A percentile compares a stretch with the other conserved stretches of the same genome.
Conservation (phyloP, 2,113 vertebrate genomes). For the Ophthalmolycus amberensis region DNA sequence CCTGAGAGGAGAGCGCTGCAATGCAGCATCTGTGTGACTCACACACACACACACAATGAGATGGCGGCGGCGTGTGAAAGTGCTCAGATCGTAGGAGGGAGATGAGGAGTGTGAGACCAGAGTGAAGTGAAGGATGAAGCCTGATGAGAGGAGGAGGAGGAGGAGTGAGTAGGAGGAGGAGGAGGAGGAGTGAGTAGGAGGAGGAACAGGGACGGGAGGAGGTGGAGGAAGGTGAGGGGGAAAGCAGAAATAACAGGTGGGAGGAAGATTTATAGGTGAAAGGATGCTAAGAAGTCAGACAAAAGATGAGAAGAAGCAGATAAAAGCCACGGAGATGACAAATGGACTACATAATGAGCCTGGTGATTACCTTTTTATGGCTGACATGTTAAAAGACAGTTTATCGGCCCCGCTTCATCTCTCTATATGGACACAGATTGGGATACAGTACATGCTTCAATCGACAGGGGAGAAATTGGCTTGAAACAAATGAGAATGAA, state of each 20-base stretch:
- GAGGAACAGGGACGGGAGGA: conserved; percentile 51
- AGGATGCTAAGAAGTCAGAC: conserved; percentile 46
- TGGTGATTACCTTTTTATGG: conserved; percentile 32
- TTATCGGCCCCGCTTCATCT: conserved; percentile 28
- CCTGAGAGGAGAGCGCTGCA: conserved; percentile 80
- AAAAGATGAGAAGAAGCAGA: conserved; percentile 45
- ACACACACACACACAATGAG: conserved; percentile 46
- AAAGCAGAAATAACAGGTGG: conserved; percentile 65
- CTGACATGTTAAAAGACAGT: conserved; percentile 33
- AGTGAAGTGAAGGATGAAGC: conserved; percentile 62
- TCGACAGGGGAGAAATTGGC: not conserved
- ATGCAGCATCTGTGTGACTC: conserved; percentile 82
- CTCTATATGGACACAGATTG: conserved; percentile 28
- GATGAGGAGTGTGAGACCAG: conserved; percentile 60
- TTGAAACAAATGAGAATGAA: conserved; percentile 11
- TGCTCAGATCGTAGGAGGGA: conserved; percentile 71
- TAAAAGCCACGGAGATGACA: conserved; percentile 46
- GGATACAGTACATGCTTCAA: not conserved
- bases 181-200: conserved; percentile 61
- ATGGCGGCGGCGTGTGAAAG: conserved; percentile 63
- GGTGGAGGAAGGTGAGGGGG: conserved; percentile 62
- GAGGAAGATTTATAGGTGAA: conserved; percentile 60
- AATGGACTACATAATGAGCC: conserved; percentile 57
- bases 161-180: conserved; percentile 45
- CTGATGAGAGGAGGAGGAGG: conserved; percentile 65